Evolutionary conservation across 2,113 vertebrate species (phyloP).

Genomic region (Gnathonemus longibarbis): DNA sequence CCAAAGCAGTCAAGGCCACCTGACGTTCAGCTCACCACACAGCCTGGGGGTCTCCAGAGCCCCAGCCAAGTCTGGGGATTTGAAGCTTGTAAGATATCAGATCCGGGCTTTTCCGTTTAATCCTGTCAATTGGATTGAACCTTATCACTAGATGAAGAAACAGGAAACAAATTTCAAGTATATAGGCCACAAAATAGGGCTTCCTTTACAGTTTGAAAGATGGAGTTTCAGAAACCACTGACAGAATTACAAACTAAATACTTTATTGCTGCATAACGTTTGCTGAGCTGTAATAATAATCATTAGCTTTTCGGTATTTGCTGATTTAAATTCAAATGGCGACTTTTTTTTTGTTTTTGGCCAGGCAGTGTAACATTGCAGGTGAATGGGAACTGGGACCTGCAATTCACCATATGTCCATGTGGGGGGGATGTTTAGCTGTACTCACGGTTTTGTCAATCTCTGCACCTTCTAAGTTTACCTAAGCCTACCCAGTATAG

Average conservation of each 20-base stretch:
- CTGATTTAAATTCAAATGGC: not conserved
- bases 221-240: not conserved
- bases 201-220: not conserved
- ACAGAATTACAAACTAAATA: not conserved
- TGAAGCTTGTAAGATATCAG: not conserved
- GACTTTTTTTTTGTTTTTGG: not conserved
- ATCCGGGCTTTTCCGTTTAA: not conserved
- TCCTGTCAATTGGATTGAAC: not conserved
- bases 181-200: not conserved
- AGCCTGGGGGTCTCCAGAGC: not conserved
- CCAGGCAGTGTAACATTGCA: not conserved
- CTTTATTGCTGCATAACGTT: too few species aligned
- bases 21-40: not conserved
- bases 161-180: not conserved
- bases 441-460: not conserved
- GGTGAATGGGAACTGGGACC: not conserved
- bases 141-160: not conserved
- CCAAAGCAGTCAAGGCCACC: not conserved
- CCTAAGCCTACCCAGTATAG: not conserved
- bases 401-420: conserved; percentile 1
- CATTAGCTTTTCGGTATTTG: not conserved
- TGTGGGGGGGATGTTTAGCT: not conserved
- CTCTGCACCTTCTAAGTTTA: not conserved
- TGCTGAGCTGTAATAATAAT: too few species aligned
- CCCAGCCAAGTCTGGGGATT: not conserved